These are phyloP conservation scores for Stenodera caucasica DNA, from an alignment of 2,888 invertebrate genomes.

Conservation along the genomic window DNA sequence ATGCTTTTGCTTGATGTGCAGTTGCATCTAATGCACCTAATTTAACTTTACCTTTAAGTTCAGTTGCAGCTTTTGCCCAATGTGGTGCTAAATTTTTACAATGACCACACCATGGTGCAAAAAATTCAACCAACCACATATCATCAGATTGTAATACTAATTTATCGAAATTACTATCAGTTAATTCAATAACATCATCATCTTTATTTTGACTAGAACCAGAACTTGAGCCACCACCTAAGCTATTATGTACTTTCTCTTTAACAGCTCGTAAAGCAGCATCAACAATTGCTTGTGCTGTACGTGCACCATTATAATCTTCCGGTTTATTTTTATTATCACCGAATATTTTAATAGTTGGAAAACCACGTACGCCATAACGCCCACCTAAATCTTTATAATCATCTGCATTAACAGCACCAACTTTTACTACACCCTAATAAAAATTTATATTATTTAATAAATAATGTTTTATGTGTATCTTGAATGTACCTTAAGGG, in stretches of 20 bases:
- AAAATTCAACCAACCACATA: constrained; percentile 97
- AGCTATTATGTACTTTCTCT: constrained; percentile 69
- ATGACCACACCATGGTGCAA: constrained; percentile 96
- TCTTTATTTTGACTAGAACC: constrained; percentile 48
- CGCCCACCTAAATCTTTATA: constrained; percentile 78
- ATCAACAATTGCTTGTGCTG: constrained; percentile 84
- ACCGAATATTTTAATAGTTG: constrained; percentile 94
- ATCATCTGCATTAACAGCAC: constrained; percentile 90
- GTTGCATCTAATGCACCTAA: constrained; percentile 97
- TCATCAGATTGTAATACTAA: constrained; percentile 90
- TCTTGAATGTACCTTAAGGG: constrained; percentile 75
- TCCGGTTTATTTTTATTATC: constrained; percentile 79
- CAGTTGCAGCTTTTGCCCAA: constrained; percentile 92
- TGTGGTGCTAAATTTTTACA: constrained; percentile 96
- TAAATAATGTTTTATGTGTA: background rate
- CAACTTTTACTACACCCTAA: constrained; percentile 90
- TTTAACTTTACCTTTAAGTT: constrained; percentile 95
- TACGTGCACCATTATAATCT: constrained; percentile 83
- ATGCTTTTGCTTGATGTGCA: constrained; percentile 78
- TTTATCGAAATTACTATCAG: constrained; percentile 94
- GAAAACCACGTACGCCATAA: constrained; percentile 88
- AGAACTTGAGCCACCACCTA: constrained; percentile 61
- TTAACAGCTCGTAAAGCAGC: constrained; percentile 78
- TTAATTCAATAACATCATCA: constrained; percentile 84
- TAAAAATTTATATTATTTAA: constrained; percentile 35